Evolutionary conservation across 1,140 invertebrate species (phyloP).

Genomic region (Pollicipes pollicipes): DNA sequence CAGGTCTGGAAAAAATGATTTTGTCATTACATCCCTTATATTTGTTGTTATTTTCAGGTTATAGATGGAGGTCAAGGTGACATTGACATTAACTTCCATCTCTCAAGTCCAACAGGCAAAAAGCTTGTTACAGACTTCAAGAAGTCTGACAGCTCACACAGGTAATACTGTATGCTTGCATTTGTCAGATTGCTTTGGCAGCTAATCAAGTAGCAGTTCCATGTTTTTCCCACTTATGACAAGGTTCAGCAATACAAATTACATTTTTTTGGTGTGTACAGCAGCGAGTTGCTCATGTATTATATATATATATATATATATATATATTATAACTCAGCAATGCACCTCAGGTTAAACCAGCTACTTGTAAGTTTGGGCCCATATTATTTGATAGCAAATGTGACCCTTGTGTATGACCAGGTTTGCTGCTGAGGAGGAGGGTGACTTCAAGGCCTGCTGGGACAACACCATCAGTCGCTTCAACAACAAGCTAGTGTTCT

Average conservation of each 20-base stretch:
- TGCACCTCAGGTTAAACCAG: no score
- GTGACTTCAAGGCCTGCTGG: slow-evolving; percentile 62
- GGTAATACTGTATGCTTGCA: slow-evolving; percentile 22
- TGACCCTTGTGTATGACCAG: neutral
- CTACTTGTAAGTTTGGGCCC: no score
- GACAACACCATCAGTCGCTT: slow-evolving; percentile 64
- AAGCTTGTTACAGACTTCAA: slow-evolving; percentile 46
- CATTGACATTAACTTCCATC: slow-evolving; percentile 52
- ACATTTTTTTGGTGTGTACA: slow-evolving; percentile 8
- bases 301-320: no score
- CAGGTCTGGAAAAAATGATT: no score
- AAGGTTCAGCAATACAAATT: slow-evolving; percentile 12
- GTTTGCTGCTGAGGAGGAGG: slow-evolving; percentile 29
- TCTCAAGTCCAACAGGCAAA: slow-evolving; percentile 41
- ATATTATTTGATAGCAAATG: no score
- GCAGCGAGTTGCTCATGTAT: slow-evolving; percentile 5
- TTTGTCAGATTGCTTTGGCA: neutral
- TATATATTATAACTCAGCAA: no score
- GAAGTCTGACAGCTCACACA: slow-evolving; percentile 48
- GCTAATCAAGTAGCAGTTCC: neutral
- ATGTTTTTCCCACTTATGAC: neutral
- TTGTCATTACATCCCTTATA: no score
- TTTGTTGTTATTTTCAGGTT: slow-evolving; percentile 29
- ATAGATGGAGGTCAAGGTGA: slow-evolving; percentile 57
- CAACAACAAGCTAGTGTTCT: slow-evolving; percentile 59